A percentile compares a stretch with the other conserved stretches of the same genome.
Evolutionary conservation across 1,140 invertebrate species (phyloP).

Genomic region (Caenorhabditis briggsae): DNA sequence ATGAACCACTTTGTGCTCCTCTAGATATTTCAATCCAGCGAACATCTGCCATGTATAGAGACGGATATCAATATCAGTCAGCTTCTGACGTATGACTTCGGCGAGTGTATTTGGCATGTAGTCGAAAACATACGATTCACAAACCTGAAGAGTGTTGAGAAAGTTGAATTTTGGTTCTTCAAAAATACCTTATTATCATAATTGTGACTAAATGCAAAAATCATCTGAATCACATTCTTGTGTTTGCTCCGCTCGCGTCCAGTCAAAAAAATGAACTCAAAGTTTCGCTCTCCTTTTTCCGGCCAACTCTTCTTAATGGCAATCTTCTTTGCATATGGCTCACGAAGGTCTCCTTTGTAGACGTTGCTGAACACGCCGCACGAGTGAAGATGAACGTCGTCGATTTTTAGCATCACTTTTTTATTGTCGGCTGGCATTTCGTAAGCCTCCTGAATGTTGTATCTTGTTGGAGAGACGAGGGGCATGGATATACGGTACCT

Average conservation of each 20-base stretch:
- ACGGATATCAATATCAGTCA: constrained; percentile 66
- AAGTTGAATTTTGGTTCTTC: constrained; percentile 27
- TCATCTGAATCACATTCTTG: constrained; percentile 70
- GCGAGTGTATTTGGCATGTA: constrained; percentile 68
- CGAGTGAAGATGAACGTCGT: constrained; percentile 68
- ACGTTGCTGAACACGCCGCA: constrained; percentile 71
- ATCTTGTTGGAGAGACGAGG: background rate
- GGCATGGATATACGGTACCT: background rate
- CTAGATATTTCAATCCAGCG: constrained; percentile 67
- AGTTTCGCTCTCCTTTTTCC: constrained; percentile 65
- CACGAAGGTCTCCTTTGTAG: constrained; percentile 56
- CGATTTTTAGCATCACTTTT: constrained; percentile 63
- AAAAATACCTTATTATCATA: constrained; percentile 57
- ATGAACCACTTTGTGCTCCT: constrained; percentile 65
- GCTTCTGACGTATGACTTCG: constrained; percentile 57
- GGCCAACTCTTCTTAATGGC: constrained; percentile 73
- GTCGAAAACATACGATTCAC: constrained; percentile 70
- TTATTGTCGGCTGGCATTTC: constrained; percentile 25
- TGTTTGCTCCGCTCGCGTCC: constrained; percentile 62
- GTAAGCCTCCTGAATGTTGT: constrained; percentile 36
- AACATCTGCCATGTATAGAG: constrained; percentile 72
- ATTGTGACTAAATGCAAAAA: constrained; percentile 68
- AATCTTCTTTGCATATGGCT: constrained; percentile 59
- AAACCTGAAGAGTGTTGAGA: constrained; percentile 58
- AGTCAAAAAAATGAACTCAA: constrained; percentile 66